Evolutionary conservation across 2,113 vertebrate species (phyloP), one percentile per base, ranked within the genome.

Genomic region (Ciconia boyciana): DNA sequence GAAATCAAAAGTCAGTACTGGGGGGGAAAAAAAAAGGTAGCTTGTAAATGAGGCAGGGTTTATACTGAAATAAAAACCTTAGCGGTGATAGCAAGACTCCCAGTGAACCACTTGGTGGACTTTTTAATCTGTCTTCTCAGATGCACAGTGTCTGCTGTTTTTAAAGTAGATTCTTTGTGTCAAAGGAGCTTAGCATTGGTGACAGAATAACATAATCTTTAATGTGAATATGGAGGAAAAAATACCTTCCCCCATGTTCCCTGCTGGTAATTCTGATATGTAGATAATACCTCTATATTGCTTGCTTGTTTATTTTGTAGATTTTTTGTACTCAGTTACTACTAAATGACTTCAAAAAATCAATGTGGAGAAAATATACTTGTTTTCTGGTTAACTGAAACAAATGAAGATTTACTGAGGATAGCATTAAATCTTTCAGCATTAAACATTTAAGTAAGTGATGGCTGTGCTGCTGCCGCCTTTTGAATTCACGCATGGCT

Each of bases 1-100:
- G 61, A 93, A 97, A 91, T 39, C 14, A 88, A 91, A 87, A 97
- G 86, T 93, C 95, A 93, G 54, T 68, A 32, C 41, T 36, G 16
- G 7, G 14, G 11, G 19, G 11, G 17, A 15, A 65, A 84, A 68
- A 55, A 39, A 62, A 69, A 52, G 29, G 16, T 75, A 68, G 14
- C 22, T 94, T 92, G 61, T 90, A 91, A 92, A 81, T 61, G 64
- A 94, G 68, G 76, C 61, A 72, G 68, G 84, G 31, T 95, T 96
- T 96, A 89, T 58, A 39, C 46, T 78, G 57, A 74, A 78, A 91
- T 93, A 94, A 93, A 84, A 58, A 93, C 41, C 15, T 79, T 46
- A 89, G 60, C 26, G 36, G 39, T 89, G 76, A 71, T 51, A 87
- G 54, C 72, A 84, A 78, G 41, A 51, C 54, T 96, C 32, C 48